Conservation (phyloP, 2,888 invertebrate species). For the Platycheirus albimanus region DNA sequence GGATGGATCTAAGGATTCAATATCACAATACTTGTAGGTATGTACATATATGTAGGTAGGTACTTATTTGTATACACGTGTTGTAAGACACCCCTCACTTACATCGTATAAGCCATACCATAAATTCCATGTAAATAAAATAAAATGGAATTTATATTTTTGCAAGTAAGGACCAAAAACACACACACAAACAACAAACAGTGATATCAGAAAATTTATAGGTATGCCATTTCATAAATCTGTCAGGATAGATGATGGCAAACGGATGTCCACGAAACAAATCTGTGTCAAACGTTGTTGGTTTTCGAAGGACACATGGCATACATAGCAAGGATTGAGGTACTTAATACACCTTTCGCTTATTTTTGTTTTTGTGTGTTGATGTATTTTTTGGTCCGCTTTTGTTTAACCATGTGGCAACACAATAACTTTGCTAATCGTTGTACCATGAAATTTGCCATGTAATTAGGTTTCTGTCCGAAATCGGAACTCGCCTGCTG, state of each 20-base stretch:
- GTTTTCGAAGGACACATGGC: background rate
- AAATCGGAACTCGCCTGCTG: constrained; percentile 21
- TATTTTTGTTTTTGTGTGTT: constrained; percentile 14
- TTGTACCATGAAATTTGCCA: constrained; percentile 60
- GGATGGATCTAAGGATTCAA: background rate
- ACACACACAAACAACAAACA: background rate
- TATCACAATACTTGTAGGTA: too few species aligned
- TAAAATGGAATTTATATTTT: constrained; percentile 29
- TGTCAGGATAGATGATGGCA: background rate
- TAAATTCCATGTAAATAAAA: constrained; percentile 45
- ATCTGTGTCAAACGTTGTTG: constrained; percentile 40
- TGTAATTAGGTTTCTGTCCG: constrained; percentile 65
- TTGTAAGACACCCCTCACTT: background rate
- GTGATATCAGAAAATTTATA: constrained; percentile 48
- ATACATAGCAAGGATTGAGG: background rate
- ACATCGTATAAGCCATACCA: background rate
- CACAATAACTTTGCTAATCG: constrained; percentile 57
- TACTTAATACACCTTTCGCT: background rate
- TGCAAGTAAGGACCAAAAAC: constrained; percentile 1
- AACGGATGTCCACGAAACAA: constrained; percentile 18
- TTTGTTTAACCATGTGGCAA: constrained; percentile 50
- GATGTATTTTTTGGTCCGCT: constrained; percentile 10
- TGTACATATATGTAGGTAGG: too few species aligned
- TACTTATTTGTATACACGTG: background rate
- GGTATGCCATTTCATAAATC: constrained; percentile 56